Conservation (phyloP, 1,140 invertebrate species). For the Heliconius hewitsoni region DNA sequence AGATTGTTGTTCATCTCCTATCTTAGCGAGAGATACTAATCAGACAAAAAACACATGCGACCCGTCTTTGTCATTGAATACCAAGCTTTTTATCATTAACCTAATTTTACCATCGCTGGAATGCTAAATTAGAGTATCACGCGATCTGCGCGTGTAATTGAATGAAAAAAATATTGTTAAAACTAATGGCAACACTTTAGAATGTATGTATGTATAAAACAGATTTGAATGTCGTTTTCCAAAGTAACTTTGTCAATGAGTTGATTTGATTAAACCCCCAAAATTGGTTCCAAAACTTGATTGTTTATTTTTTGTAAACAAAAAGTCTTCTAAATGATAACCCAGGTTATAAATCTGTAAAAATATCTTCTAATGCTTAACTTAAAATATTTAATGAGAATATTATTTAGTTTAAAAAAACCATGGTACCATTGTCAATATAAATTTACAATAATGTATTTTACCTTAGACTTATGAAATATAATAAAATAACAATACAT, state of each 20-base stretch:
- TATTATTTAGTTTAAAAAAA: too few relatives aligned
- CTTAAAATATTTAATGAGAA: too few relatives aligned
- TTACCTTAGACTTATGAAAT: too few relatives aligned
- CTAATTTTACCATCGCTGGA: constrained; percentile 30
- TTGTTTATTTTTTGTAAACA: too few relatives aligned
- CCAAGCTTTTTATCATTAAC: constrained; percentile 36
- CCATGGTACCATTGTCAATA: too few relatives aligned
- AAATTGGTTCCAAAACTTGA: too few relatives aligned
- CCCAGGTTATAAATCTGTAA: too few relatives aligned
- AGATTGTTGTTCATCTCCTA: not conserved
- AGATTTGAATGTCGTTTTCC: not conserved
- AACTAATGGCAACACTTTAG: constrained; percentile 27
- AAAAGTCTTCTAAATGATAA: too few relatives aligned
- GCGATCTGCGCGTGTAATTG: constrained; percentile 35
- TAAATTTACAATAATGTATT: too few relatives aligned
- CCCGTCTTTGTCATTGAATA: not conserved
- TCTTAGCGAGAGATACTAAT: not conserved
- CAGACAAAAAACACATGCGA: constrained; percentile 2
- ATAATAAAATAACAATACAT: too few relatives aligned
- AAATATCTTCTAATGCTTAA: too few relatives aligned
- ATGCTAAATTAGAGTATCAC: constrained; percentile 31
- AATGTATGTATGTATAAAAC: constrained; percentile 19
- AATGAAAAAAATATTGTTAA: constrained; percentile 39
- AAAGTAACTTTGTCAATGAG: not conserved
- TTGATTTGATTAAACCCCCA: too few relatives aligned